Conservation (phyloP, 2,113 vertebrate genomes). For the Cardinalis cardinalis region DNA sequence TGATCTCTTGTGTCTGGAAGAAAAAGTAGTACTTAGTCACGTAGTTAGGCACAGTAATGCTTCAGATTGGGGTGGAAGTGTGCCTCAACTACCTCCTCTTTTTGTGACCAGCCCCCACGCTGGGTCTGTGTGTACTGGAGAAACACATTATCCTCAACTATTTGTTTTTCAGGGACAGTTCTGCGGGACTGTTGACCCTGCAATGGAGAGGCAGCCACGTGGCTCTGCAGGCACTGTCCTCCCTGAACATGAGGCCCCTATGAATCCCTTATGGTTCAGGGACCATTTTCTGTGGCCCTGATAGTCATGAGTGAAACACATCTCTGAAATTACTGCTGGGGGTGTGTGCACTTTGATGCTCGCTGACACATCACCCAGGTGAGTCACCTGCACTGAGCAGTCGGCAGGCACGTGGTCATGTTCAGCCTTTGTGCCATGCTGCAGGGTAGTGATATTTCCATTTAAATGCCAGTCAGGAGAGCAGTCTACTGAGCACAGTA, state of each 20-base stretch:
- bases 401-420: rapidly evolving
- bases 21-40: background rate
- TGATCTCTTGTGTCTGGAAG: background rate
- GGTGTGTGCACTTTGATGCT: background rate
- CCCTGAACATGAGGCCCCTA: rapidly evolving
- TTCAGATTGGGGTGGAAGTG: background rate
- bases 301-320: background rate
- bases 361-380: background rate
- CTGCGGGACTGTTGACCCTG: background rate
- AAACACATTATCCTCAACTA: background rate
- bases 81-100: background rate
- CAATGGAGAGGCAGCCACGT: rapidly evolving
- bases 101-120: background rate
- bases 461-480: background rate
- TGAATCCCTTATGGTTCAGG: background rate
- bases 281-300: background rate
- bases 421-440: background rate
- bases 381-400: background rate
- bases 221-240: background rate
- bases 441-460: background rate
- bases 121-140: background rate
- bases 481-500: background rate
- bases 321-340: background rate
- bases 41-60: background rate
- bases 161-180: background rate